phyloP scores from a whole-genome alignment of 2,888 invertebrate genomes.

The Drosophila quinaria region DNA sequence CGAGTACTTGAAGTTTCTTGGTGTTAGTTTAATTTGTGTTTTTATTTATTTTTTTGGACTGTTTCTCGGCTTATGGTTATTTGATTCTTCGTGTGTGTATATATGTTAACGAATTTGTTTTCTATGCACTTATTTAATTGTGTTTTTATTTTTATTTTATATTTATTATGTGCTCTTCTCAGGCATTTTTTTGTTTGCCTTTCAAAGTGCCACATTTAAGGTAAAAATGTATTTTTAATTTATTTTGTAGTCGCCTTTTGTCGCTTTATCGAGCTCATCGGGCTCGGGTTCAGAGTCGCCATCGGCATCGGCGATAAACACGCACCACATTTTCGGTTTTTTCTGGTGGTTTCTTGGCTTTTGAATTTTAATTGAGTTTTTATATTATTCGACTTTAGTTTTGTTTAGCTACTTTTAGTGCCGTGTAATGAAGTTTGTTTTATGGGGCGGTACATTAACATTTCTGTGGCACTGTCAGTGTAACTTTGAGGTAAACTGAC shows the following conservation, averaged over 20 bases:
- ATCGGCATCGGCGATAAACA: constrained; percentile 75
- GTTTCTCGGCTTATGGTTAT: constrained; percentile 14
- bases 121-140: constrained; percentile 80
- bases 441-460: constrained; percentile 60
- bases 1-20: constrained; percentile 54
- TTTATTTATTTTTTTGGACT: constrained; percentile 42
- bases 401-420: constrained; percentile 61
- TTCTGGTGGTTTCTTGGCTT: constrained; percentile 49
- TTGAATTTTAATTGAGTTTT: constrained; percentile 76
- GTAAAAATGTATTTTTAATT: constrained; percentile 83
- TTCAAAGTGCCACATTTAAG: constrained; percentile 80
- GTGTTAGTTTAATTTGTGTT: constrained; percentile 71
- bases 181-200: constrained; percentile 39
- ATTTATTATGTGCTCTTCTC: constrained; percentile 79
- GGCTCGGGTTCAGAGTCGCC: constrained; percentile 43
- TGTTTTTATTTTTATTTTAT: constrained; percentile 62
- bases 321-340: constrained; percentile 58
- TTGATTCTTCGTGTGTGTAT: constrained; percentile 7
- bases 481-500: constrained; percentile 29
- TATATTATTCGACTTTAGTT: constrained; percentile 48
- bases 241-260: constrained; percentile 74
- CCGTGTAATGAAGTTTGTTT: constrained; percentile 75
- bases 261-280: constrained; percentile 73
- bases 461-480: constrained; percentile 39
- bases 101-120: constrained; percentile 58